A percentile compares a stretch with the other conserved stretches of the same genome.
phyloP scores from a whole-genome alignment of 1,140 invertebrate species.

The Aphelenchoides avenae region DNA sequence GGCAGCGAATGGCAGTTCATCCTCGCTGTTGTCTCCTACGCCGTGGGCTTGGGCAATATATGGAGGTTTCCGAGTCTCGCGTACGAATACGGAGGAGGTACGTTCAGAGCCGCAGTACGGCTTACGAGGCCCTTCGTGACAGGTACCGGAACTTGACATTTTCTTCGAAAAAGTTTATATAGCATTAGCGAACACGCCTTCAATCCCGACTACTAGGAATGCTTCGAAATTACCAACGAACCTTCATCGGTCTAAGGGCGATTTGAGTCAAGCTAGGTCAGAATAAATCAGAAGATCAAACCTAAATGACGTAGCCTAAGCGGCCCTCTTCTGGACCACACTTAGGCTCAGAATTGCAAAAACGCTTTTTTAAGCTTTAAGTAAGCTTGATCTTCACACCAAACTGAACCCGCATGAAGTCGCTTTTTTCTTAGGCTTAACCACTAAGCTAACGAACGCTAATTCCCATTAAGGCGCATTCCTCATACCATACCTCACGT shows the following conservation, averaged over 20 bases:
- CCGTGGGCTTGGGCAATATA: slow-evolving; percentile 63
- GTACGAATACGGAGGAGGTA: slow-evolving; percentile 7
- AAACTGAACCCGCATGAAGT: too few relatives aligned
- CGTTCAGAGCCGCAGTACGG: neutral
- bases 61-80: slow-evolving; percentile 26
- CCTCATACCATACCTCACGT: slow-evolving; percentile 34
- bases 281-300: too few relatives aligned
- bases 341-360: too few relatives aligned
- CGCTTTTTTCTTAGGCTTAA: too few relatives aligned
- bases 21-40: slow-evolving; percentile 70
- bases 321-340: too few relatives aligned
- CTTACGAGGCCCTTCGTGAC: neutral
- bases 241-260: too few relatives aligned
- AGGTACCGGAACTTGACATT: neutral
- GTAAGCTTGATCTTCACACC: neutral
- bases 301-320: too few relatives aligned
- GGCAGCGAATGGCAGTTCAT: slow-evolving; percentile 77
- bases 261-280: too few relatives aligned
- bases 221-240: too few relatives aligned
- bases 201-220: too few relatives aligned
- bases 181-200: too few relatives aligned
- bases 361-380: neutral
- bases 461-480: slow-evolving; percentile 26
- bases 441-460: too few relatives aligned
- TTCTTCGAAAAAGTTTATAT: neutral